Evolutionary conservation across 2,113 vertebrate species (phyloP).

Genomic region (Blennius ocellaris): DNA sequence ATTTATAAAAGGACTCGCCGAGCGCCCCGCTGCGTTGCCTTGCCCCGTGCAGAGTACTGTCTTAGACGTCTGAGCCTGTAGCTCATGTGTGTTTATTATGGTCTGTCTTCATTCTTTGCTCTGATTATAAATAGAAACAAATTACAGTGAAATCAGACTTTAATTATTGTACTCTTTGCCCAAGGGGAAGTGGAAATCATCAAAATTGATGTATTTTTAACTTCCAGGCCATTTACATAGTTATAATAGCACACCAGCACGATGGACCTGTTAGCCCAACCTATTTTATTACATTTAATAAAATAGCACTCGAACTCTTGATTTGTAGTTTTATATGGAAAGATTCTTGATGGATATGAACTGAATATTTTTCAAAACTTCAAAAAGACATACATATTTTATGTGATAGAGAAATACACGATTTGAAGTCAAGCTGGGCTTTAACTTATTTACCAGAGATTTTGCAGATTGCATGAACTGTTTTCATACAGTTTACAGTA

Average conservation of each 20-base stretch:
- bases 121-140: not conserved
- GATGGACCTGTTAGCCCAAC: too few species aligned
- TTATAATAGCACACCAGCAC: too few species aligned
- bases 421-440: not conserved
- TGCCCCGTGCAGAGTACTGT: not conserved
- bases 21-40: conserved; percentile 10
- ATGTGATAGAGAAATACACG: not conserved
- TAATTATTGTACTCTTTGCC: too few species aligned
- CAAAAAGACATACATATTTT: not conserved
- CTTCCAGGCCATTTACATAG: too few species aligned
- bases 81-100: conserved; percentile 17
- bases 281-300: not conserved
- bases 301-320: not conserved
- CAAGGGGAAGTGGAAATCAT: too few species aligned
- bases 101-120: not conserved
- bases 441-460: not conserved
- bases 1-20: conserved; percentile 33
- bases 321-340: not conserved
- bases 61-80: not conserved
- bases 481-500: not conserved
- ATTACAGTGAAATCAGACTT: not conserved
- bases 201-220: too few species aligned
- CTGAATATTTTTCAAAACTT: not conserved
- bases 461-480: not conserved
- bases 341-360: not conserved